A percentile compares a stretch with the other conserved stretches of the same genome.
These are phyloP conservation scores for Tokudaia tokunoshimensis DNA, from an alignment of 2,797 vertebrate genomes.

Conservation along the genomic window DNA sequence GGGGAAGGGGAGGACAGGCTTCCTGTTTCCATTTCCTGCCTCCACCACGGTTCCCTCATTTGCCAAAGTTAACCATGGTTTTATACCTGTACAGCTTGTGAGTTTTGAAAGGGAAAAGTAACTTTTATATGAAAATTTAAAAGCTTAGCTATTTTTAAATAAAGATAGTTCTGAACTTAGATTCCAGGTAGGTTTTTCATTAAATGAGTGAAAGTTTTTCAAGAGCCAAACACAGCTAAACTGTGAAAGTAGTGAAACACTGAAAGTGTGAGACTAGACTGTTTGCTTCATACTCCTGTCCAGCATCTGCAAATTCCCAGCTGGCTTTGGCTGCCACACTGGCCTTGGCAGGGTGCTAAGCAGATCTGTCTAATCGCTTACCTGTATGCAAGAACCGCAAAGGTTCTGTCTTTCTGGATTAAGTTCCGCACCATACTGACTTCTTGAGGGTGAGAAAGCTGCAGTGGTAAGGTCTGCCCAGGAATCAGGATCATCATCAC, in stretches of 20 bases:
- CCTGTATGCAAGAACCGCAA: slow-evolving; percentile 98
- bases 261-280: background rate
- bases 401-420: slow-evolving; percentile 97
- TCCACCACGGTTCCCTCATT: background rate
- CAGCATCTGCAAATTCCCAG: background rate
- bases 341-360: background rate
- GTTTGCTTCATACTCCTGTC: background rate
- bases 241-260: background rate
- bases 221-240: background rate
- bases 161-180: slow-evolving; percentile 42
- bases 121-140: background rate
- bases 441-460: slow-evolving; percentile 97
- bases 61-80: background rate
- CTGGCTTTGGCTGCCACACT: background rate
- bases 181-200: background rate
- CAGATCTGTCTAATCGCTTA: slow-evolving; percentile 78
- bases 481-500: slow-evolving; percentile 96
- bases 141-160: background rate
- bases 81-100: background rate
- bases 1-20: background rate
- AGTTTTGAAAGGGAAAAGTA: background rate
- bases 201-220: background rate
- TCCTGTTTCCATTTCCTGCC: background rate
- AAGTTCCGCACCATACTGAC: slow-evolving; percentile 98
- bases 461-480: slow-evolving; percentile 96